Percentiles rank a stretch among this genome's conserved stretches.
Evolutionary conservation across 2,797 vertebrate species (phyloP).

Genomic region (Argentina silus): DNA sequence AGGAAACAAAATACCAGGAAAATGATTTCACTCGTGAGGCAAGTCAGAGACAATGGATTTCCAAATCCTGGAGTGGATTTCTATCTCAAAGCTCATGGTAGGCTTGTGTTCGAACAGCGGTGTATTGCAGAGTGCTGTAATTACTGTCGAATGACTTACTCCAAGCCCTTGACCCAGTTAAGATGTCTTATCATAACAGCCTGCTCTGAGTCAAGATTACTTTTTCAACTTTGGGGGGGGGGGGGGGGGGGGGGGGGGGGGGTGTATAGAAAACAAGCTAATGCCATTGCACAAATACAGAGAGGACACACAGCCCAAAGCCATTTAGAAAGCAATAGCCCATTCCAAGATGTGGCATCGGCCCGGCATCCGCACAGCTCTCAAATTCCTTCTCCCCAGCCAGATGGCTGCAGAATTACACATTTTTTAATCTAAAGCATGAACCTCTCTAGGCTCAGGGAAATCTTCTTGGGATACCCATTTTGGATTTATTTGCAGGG

Average conservation of each 20-base stretch:
- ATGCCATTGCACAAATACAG: constrained; percentile 74
- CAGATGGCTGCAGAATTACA: constrained; percentile 88
- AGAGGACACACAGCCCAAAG: constrained; percentile 72
- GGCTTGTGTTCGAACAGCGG: constrained; percentile 55
- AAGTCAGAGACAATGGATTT: constrained; percentile 72
- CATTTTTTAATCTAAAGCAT: constrained; percentile 85
- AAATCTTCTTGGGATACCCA: constrained; percentile 78
- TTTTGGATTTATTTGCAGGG: constrained; percentile 74
- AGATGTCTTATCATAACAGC: constrained; percentile 75
- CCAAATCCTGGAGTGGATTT: constrained; percentile 78
- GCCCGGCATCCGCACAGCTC: constrained; percentile 80
- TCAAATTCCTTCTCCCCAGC: constrained; percentile 81
- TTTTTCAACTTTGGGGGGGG: constrained; percentile 74
- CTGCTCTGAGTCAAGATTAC: constrained; percentile 76
- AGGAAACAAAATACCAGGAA: constrained; percentile 52
- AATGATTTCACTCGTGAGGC: constrained; percentile 74
- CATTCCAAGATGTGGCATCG: constrained; percentile 85
- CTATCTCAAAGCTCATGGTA: constrained; percentile 70
- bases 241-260: constrained; percentile 50
- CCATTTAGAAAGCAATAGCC: constrained; percentile 85
- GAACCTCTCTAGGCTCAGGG: constrained; percentile 78
- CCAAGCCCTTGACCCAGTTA: constrained; percentile 82
- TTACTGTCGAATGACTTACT: constrained; percentile 76
- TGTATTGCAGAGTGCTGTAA: constrained; percentile 59
- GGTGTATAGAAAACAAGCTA: constrained; percentile 67